Conservation (phyloP, 2,888 invertebrate species). For the Leucophenga montana region DNA sequence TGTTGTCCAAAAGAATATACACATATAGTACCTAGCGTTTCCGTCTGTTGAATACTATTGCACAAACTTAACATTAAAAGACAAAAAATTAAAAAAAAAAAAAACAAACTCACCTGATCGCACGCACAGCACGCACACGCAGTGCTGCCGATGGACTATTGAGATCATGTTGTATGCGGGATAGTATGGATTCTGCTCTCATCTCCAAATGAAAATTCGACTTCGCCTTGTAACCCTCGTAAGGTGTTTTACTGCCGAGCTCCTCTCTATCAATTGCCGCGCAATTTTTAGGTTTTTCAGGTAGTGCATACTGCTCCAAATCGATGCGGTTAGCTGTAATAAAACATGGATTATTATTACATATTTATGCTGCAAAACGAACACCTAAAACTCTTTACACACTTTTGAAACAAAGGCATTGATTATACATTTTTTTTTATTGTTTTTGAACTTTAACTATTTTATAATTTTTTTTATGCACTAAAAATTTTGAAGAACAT, state of each 20-base stretch:
- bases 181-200: constrained; percentile 32
- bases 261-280: not conserved
- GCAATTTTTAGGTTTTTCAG: not conserved
- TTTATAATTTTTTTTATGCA: not conserved
- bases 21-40: too few species aligned
- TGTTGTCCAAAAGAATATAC: too few species aligned
- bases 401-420: not conserved
- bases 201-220: not conserved
- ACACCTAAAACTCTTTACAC: not conserved
- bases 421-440: not conserved
- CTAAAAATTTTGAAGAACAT: constrained; percentile 7
- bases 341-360: not conserved
- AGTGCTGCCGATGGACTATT: constrained; percentile 69
- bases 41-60: too few species aligned
- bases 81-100: not conserved
- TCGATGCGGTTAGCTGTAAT: not conserved
- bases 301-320: not conserved
- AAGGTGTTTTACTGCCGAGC: not conserved
- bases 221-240: too few species aligned
- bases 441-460: not conserved
- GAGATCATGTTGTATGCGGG: constrained; percentile 68
- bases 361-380: not conserved
- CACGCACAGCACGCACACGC: constrained; percentile 66
- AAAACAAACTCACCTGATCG: constrained; percentile 62
- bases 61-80: too few species aligned